Base-by-base conservation (phyloP, 2,113 vertebrate species). In the Paedocypris sp. region DNA sequence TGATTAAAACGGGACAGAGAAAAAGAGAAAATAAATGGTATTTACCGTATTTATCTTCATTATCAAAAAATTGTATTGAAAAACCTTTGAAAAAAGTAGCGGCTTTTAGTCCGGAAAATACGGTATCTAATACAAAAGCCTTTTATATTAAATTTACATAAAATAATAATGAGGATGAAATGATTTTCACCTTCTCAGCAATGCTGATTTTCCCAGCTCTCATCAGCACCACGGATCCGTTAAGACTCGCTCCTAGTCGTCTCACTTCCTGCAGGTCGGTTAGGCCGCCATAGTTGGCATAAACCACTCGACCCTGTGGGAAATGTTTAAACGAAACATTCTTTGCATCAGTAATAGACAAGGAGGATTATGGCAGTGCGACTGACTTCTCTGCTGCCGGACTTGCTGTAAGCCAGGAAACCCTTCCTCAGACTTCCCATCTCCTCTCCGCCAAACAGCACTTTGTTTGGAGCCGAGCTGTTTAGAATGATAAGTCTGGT, bases 371-470 rank as follows among this genome's bases (percentile, higher is more conserved):
- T 19, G 46, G n/a, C 12, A 15, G 6, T 15, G 42, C 7, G 11
- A 8, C 86, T 86, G 73, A 93, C 94, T 74, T 36, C 11, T 61
- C 73, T 85, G 6, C 10, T 71, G 8, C 45, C 61, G 0, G 13
- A 38, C 26, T 71, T 65, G 57, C 93, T 94, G 70, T 93, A 98
- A 0, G 94, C 90, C 66, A 97, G 82, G 1, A 85, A 97, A 0
- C 83, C 85, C 1, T 5, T 2, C n/a, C n/a, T n/a, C 0, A 86
- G 79, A 3, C 1, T 4, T n/a, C 75, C 78, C 11, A 47, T 47
- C 0, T 29, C 58, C 4, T 69, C 19, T 0, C 51, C 35, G 5
- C 66, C 78, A 48, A 83, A 76, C 2, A 3, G 1, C 19, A 87
- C 64, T 0, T 18, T 52, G 72, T 83, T 86, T 50, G 76, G 66